phyloP scores from a whole-genome alignment of 2,888 invertebrate genomes.

The Graphium colonna region DNA sequence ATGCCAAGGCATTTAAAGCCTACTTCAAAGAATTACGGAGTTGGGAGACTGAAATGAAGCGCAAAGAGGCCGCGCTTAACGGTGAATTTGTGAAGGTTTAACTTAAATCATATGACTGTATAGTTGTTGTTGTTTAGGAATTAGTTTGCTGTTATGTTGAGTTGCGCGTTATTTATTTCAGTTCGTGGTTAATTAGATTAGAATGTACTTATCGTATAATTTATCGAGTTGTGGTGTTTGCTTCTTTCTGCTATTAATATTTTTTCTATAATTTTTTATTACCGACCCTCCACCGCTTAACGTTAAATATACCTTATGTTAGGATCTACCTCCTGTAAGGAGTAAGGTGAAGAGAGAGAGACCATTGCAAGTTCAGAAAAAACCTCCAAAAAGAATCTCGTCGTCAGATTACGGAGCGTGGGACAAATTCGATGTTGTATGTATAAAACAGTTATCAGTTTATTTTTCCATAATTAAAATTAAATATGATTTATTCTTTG shows the following conservation, averaged over 20 bases:
- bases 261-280: no score
- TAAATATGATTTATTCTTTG: no score
- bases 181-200: constrained; percentile 15
- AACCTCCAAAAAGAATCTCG: constrained; percentile 71
- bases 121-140: constrained; percentile 2
- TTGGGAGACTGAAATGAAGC: constrained; percentile 87
- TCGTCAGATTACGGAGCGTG: constrained; percentile 85
- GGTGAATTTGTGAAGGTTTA: constrained; percentile 73
- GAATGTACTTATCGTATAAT: constrained; percentile 26
- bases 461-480: constrained; percentile 1
- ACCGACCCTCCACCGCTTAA: no score
- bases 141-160: constrained; percentile 13
- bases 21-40: constrained; percentile 86
- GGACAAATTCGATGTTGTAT: constrained; percentile 90
- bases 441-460: constrained; percentile 32
- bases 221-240: constrained; percentile 18
- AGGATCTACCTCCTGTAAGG: constrained; percentile 77
- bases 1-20: constrained; percentile 84
- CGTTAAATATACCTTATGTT: constrained; percentile 38
- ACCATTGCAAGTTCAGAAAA: constrained; percentile 48
- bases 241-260: constrained; percentile 26
- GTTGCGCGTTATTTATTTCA: constrained; percentile 20
- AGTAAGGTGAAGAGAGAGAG: constrained; percentile 68
- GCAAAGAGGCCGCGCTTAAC: constrained; percentile 82
- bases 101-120: constrained; percentile 46